Base-by-base conservation (phyloP, 1,140 invertebrate species). In the Meloidogyne hapla region DNA sequence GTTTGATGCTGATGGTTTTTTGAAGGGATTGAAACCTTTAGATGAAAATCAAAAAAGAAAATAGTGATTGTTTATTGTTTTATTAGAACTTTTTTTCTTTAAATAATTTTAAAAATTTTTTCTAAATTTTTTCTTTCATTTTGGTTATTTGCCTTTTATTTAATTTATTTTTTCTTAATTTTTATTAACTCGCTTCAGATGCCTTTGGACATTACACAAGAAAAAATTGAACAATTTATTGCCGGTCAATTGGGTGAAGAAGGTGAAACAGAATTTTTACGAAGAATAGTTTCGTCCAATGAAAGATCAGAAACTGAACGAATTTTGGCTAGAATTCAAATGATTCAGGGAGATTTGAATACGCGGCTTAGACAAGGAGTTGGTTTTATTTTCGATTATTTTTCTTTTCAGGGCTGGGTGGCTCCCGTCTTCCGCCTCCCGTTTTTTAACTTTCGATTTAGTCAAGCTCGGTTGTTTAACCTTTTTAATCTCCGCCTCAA, bases 201-300 rank as follows among this genome's bases (percentile, higher is more conserved):
- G 13, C 18, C 23, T 5, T 61, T 73, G 42, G n/a, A 61, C 15
- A 73, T 38, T n/a, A 33, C 56, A n/a, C 64, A 63, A 63, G 83
- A 83, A 12, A 71, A 77, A 23, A 40, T 86, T 10, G 85, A 87
- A 25, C 80, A 86, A 38, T 86, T 76, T 66, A 81, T 86, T 25
- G 87, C 84, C 79, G 84, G 86, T n/a, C 72, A 76, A 45, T 67
- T 77, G 1, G 84, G 86, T 23, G 84, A 86, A 25, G 65, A 68
- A 3, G 82, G 84, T n/a, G 84, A 86, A 33, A 66, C 48, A 12
- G 84, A 81, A n/a, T 86, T 84, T 69, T 69, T 86, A 18, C 64
- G 77, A n/a, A 78, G 45, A 25, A 67, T 82, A 21, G 82, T 82
- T 12, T 77, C 83, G 5, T 56, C 48, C 5, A 80, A 82, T 28